Conservation (phyloP, 2,113 vertebrate genomes). For the Grantiella picta region DNA sequence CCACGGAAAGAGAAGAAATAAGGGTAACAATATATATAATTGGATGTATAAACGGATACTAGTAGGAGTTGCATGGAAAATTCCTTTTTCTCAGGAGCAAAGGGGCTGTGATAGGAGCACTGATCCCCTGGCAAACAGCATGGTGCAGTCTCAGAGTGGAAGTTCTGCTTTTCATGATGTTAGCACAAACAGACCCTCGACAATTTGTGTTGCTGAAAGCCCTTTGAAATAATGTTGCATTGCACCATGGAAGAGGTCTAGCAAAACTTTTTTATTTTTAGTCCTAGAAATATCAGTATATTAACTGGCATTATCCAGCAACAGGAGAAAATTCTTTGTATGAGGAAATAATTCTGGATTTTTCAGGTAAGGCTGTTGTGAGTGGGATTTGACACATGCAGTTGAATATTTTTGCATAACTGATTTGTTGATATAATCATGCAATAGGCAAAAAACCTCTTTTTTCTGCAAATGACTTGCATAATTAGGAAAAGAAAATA, state of each 20-base stretch:
- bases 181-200: neutral
- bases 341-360: neutral
- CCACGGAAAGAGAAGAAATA: neutral
- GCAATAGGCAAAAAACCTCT: neutral
- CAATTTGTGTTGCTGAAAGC: neutral
- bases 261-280: neutral
- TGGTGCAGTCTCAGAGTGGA: neutral
- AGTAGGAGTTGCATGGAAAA: neutral
- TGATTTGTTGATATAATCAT: neutral
- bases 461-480: neutral
- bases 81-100: neutral
- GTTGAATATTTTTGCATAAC: neutral
- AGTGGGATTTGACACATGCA: neutral
- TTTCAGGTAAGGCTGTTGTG: neutral
- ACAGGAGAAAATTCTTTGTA: neutral
- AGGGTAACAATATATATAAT: neutral
- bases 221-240: neutral
- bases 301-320: neutral
- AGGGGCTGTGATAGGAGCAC: neutral
- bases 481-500: neutral
- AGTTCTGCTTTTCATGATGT: neutral
- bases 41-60: neutral
- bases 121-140: neutral
- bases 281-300: neutral
- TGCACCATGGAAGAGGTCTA: neutral